Evolutionary conservation across 1,140 invertebrate genomes (phyloP), one percentile per base, ranked within the genome.

Genomic region (Tetragnatha versicolor): DNA sequence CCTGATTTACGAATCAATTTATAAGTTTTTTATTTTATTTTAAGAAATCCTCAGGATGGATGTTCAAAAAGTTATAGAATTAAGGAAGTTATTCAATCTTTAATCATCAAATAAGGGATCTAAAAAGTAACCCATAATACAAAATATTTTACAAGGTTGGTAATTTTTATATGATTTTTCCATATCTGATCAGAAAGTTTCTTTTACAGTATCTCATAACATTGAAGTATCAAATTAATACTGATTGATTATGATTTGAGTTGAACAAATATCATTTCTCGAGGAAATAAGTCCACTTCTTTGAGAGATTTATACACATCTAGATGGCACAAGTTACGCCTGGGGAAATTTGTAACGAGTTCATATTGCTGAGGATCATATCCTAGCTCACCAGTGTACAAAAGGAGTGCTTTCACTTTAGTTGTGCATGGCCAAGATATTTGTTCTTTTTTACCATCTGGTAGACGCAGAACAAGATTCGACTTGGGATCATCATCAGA

Each of bases 191-290:
- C n/a, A n/a, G n/a, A n/a, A n/a, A n/a, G n/a, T n/a, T n/a, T n/a
- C n/a, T n/a, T n/a, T n/a, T n/a, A n/a, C n/a, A n/a, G n/a, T n/a
- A n/a, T n/a, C n/a, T n/a, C n/a, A n/a, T n/a, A n/a, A n/a, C n/a
- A n/a, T n/a, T n/a, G n/a, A n/a, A n/a, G n/a, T n/a, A n/a, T n/a
- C n/a, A n/a, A n/a, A n/a, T n/a, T n/a, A n/a, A n/a, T n/a, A n/a
- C n/a, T n/a, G n/a, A n/a, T n/a, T n/a, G n/a, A 33, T 61, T 75
- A 75, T 49, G 79, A 72, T 78, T 82, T 82, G 27, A 80, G 31
- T 58, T 88, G 88, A 17, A 88, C 84, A 83, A 88, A 87, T 1
- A 88, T 83, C 31, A 87, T 87, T 81, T 88, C 87, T 82, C 87
- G 84, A 25, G 87, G 85, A 76, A 84, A 85, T 2, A 88, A 83